Conservation (phyloP, 1,140 invertebrate genomes). For the Hylaeus anthracinus region DNA sequence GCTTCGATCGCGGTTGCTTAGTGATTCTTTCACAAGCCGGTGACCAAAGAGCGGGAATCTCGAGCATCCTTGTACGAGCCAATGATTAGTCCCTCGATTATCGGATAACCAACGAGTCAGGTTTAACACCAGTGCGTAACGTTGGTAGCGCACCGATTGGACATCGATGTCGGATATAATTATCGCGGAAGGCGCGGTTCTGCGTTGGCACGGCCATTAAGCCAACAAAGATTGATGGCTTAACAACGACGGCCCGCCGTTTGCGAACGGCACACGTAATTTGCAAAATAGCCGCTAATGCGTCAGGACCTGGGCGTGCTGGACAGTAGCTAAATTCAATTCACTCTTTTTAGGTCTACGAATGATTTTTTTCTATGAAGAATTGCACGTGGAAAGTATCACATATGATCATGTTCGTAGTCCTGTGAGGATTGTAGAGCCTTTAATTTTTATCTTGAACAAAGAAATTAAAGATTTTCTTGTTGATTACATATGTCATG, state of each 20-base stretch:
- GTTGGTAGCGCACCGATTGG: constrained; percentile 43
- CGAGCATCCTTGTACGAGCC: constrained; percentile 61
- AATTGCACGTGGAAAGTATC: too few species aligned
- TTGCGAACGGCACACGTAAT: not conserved
- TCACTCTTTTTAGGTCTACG: not conserved
- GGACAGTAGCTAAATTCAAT: not conserved
- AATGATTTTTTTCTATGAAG: too few species aligned
- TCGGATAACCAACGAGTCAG: constrained; percentile 48
- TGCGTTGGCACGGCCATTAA: constrained; percentile 30
- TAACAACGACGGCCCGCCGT: constrained; percentile 2
- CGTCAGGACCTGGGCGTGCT: not conserved
- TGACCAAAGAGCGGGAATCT: constrained; percentile 61
- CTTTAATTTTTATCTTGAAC: too few species aligned
- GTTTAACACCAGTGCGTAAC: constrained; percentile 1
- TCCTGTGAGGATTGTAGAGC: too few species aligned
- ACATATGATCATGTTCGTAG: too few species aligned
- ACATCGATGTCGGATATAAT: constrained; percentile 71
- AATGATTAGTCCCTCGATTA: constrained; percentile 59
- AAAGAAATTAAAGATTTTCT: too few species aligned
- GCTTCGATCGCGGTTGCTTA: constrained; percentile 17
- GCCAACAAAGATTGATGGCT: constrained; percentile 13
- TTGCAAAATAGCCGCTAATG: not conserved
- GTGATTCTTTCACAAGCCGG: constrained; percentile 52
- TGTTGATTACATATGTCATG: too few species aligned
- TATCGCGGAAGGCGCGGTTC: constrained; percentile 53